phyloP scores from a whole-genome alignment of 2,797 vertebrate genomes.

The Pterois miles region DNA sequence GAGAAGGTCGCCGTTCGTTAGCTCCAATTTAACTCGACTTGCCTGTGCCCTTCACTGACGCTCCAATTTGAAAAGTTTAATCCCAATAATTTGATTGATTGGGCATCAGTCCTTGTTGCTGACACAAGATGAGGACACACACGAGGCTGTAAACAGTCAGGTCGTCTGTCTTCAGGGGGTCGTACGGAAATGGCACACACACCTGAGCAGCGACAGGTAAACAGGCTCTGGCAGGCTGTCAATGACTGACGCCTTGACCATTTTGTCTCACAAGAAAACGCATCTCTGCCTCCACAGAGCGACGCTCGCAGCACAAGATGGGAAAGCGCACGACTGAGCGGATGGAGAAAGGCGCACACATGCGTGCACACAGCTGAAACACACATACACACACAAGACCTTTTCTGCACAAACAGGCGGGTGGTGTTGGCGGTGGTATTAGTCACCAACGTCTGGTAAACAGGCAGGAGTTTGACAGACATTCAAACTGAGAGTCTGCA shows the following conservation, averaged over 20 bases:
- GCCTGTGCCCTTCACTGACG: conserved; percentile 59
- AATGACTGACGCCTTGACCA: conserved; percentile 6
- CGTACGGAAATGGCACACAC: not conserved
- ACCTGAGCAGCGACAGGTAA: conserved; percentile 6
- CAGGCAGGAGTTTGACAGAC: conserved; percentile 66
- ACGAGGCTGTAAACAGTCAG: conserved; percentile 25
- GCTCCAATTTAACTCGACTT: conserved; percentile 57
- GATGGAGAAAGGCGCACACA: not conserved
- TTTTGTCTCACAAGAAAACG: conserved; percentile 40
- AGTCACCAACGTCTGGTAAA: conserved; percentile 73
- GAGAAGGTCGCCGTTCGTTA: conserved; percentile 63
- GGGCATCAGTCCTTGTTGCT: conserved; percentile 9
- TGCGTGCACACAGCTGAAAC: not conserved
- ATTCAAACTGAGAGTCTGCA: conserved; percentile 74
- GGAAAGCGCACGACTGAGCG: not conserved
- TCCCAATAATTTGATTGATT: conserved; percentile 48
- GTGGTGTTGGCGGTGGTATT: conserved; percentile 68
- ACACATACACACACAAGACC: conserved; percentile 15
- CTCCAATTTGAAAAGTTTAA: conserved; percentile 51
- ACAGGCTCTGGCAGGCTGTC: conserved; percentile 1
- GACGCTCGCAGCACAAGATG: conserved; percentile 33
- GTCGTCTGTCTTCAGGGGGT: conserved; percentile 33
- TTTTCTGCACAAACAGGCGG: conserved; percentile 56
- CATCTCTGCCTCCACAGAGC: conserved; percentile 36
- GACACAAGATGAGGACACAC: conserved; percentile 23